Evolutionary conservation across 2,888 invertebrate genomes (phyloP), one percentile per base, ranked within the genome.

Genomic region (Tipula lateralis): DNA sequence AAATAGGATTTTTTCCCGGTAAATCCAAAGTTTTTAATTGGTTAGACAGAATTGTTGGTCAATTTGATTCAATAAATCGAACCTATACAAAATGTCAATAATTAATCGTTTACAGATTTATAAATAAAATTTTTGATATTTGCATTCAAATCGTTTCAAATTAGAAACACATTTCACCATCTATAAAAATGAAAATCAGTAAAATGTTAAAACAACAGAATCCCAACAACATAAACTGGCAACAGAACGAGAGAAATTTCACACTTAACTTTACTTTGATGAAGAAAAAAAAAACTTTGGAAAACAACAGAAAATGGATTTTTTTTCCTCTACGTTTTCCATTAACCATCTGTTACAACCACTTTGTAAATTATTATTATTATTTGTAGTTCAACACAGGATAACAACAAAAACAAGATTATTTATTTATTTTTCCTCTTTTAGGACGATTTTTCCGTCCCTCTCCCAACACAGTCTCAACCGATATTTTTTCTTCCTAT

Each of bases 331-430:
- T 24, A 66, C 66, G 19, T 66, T 66, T 66, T 66, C 66, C 66
- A 66, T 66, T 66, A 66, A 66, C 66, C 66, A 66, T 66, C 66
- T 66, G 66, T 66, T 66, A 66, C 66, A 66, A 66, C 66, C 66
- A 66, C 66, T 66, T 66, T 66, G 66, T 66, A 66, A 66, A 66
- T 66, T 66, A 66, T 66, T 66, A 66, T 66, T 66, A 66, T 66
- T 66, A 66, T 66, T 66, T 66, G 66, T 66, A 66, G 66, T 66
- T 66, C 66, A 66, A 66, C 24, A 66, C 66, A 66, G 24, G 24
- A 9, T 24, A 66, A 66, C 66, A 66, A 44, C 3, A 44, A 66
- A 19, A 66, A 66, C 2, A 44, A 44, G 16, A 6, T 44, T 66
- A 66, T 66, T 66, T 66, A 66, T 50, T 50, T 50, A 50, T 50